Evolutionary conservation across 2,888 invertebrate species (phyloP).

Genomic region (Habroteleia sp.): DNA sequence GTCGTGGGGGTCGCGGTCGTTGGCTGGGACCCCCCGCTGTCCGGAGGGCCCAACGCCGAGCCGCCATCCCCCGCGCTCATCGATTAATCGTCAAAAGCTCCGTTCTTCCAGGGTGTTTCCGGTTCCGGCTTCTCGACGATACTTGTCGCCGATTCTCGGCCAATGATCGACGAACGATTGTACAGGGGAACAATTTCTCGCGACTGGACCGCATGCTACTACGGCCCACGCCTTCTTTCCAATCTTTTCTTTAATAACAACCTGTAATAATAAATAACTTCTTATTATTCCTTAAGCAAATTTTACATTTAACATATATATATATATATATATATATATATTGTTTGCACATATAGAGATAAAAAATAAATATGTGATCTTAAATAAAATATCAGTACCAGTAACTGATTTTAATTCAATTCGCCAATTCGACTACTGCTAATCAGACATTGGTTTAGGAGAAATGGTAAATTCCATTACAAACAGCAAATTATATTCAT

Average conservation of each 20-base stretch:
- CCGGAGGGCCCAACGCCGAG: constrained; percentile 76
- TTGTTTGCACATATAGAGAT: too few species aligned
- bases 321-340: too few species aligned
- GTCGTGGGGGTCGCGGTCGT: constrained; percentile 70
- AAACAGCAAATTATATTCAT: too few species aligned
- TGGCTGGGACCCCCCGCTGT: constrained; percentile 76
- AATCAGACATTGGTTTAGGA: too few species aligned
- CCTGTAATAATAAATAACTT: constrained; percentile 65
- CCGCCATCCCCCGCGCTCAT: constrained; percentile 80
- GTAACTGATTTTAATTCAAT: too few species aligned
- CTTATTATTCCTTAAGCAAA: neutral
- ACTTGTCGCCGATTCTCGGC: constrained; percentile 70
- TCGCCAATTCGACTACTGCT: too few species aligned
- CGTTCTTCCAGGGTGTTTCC: constrained; percentile 69
- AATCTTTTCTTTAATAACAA: constrained; percentile 70
- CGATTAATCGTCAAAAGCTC: constrained; percentile 74
- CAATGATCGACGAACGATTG: constrained; percentile 73
- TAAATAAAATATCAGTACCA: too few species aligned
- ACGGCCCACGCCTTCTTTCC: constrained; percentile 74
- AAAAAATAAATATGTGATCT: too few species aligned
- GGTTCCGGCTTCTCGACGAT: constrained; percentile 65
- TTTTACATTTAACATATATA: too few species aligned
- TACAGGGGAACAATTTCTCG: constrained; percentile 71
- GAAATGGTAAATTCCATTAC: too few species aligned
- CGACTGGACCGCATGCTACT: constrained; percentile 77